Evolutionary conservation across 2,113 vertebrate genomes (phyloP).

Genomic region (Ivindomyrus marchei): DNA sequence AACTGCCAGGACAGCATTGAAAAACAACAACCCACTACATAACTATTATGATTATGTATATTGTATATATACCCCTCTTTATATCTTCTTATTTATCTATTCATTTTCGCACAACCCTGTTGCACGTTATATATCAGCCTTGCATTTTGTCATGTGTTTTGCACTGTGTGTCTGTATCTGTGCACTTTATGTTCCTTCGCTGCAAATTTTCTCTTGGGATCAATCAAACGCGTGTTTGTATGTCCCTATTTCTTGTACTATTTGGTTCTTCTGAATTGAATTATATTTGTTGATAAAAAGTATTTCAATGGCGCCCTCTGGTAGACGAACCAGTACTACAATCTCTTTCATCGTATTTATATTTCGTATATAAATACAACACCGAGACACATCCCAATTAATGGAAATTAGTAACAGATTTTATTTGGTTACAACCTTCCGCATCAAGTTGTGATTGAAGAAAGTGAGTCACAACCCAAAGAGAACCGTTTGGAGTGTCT

Average conservation of each 20-base stretch:
- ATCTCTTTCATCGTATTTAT: background rate
- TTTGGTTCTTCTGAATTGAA: background rate
- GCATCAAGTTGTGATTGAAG: background rate
- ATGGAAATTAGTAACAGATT: background rate
- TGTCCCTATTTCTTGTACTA: background rate
- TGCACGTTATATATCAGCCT: background rate
- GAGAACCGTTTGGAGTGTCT: background rate
- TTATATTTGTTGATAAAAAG: background rate
- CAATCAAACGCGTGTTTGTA: background rate
- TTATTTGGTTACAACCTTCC: background rate
- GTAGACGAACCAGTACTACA: background rate
- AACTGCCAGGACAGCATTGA: background rate
- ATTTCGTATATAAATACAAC: background rate
- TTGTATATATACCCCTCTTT: background rate
- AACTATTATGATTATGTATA: background rate
- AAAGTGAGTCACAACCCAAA: background rate
- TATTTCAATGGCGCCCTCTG: background rate
- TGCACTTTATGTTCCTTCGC: background rate
- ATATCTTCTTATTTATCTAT: background rate
- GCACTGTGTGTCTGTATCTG: background rate
- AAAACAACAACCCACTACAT: background rate
- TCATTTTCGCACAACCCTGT: background rate
- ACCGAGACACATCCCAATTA: background rate
- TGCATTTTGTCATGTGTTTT: background rate
- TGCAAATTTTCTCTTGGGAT: background rate